Conservation (phyloP, 2,888 invertebrate genomes). For the Yponomeuta malinellus region DNA sequence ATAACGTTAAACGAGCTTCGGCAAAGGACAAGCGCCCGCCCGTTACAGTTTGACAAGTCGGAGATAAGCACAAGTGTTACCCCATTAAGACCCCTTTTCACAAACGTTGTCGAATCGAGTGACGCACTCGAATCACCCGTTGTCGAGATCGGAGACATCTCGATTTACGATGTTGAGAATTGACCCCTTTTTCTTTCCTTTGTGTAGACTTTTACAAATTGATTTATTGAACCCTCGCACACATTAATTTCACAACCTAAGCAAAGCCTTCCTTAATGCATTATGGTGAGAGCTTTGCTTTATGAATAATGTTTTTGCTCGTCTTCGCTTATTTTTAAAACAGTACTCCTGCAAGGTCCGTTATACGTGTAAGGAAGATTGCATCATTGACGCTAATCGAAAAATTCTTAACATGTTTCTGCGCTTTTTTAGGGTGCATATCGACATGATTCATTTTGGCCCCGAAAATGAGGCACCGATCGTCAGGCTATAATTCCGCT, state of each 20-base stretch:
- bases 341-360: constrained; percentile 28
- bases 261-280: constrained; percentile 9
- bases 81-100: constrained; percentile 7
- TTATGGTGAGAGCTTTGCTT: constrained; percentile 11
- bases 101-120: constrained; percentile 34
- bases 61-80: constrained; percentile 12
- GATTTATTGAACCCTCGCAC: constrained; percentile 16
- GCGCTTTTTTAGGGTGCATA: neutral
- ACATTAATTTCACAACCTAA: constrained; percentile 15
- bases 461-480: constrained; percentile 52
- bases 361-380: constrained; percentile 33
- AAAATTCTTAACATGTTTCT: constrained; percentile 15
- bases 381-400: constrained; percentile 62
- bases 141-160: constrained; percentile 20
- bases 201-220: constrained; percentile 16
- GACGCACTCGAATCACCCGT: constrained; percentile 48
- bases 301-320: constrained; percentile 19
- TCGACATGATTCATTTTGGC: constrained; percentile 52
- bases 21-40: neutral
- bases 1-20: neutral
- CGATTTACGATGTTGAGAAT: constrained; percentile 21
- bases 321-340: neutral
- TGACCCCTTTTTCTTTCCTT: constrained; percentile 12
- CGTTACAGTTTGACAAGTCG: constrained; percentile 10
- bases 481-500: constrained; percentile 58